phyloP scores from a whole-genome alignment of 1,140 invertebrate species.

The Drosophila watanabei region DNA sequence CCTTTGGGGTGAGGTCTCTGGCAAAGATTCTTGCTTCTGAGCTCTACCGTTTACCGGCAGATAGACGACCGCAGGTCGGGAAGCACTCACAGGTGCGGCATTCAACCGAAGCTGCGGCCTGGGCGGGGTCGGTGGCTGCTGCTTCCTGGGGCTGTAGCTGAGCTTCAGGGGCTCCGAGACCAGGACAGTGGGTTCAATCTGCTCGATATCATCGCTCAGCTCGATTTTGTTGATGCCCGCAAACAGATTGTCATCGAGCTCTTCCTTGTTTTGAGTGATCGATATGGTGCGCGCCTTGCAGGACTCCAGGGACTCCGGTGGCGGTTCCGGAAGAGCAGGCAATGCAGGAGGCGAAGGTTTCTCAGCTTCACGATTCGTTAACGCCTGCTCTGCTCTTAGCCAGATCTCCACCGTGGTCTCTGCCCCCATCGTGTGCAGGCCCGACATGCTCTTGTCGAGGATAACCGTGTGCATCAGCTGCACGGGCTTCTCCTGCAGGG shows the following conservation, averaged over 20 bases:
- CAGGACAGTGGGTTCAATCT: conserved; percentile 73
- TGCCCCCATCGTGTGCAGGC: conserved; percentile 93
- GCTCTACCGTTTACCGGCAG: conserved; percentile 42
- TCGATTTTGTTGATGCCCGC: conserved; percentile 74
- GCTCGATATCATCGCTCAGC: conserved; percentile 64
- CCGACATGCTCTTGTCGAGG: conserved; percentile 93
- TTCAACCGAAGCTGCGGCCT: conserved; percentile 16
- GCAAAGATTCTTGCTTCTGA: conserved; percentile 13
- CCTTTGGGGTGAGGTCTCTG: neutral
- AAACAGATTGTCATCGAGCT: conserved; percentile 81
- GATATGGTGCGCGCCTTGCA: conserved; percentile 63
- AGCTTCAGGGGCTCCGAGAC: conserved; percentile 68
- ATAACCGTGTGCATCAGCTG: conserved; percentile 93
- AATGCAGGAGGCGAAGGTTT: neutral
- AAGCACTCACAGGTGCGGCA: conserved; percentile 5
- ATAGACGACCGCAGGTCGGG: conserved; percentile 32
- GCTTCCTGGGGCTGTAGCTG: conserved; percentile 65
- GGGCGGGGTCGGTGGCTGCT: neutral
- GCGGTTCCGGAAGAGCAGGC: neutral
- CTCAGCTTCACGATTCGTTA: neutral
- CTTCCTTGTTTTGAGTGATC: conserved; percentile 73
- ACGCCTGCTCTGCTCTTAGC: conserved; percentile 86
- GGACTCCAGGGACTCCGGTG: neutral
- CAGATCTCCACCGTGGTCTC: conserved; percentile 92
- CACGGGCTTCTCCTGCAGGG: conserved; percentile 90